Evolutionary conservation across 2,113 vertebrate species (phyloP), one percentile per base, ranked within the genome.

Genomic region (Myotis brandtii): DNA sequence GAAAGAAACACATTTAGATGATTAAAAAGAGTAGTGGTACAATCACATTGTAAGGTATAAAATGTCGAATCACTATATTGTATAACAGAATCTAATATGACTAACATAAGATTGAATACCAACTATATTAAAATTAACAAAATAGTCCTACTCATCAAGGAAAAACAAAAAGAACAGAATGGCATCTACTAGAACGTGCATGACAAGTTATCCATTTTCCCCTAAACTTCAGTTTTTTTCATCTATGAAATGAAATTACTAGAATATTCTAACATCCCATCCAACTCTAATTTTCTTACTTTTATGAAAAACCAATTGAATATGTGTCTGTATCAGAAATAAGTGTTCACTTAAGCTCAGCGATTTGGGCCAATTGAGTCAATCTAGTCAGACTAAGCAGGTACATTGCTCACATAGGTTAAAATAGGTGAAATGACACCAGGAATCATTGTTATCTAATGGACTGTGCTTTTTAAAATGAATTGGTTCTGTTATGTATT

Each of bases 1-100:
- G 34, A 89, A 73, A 52, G 9, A 72, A 89, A 79, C 25, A 96
- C 89, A 64, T 86, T 94, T 9, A 87, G 37, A 56, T 94, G 27
- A 81, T 77, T 92, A 69, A 40, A 86, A 94, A 54, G 13, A 79
- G 43, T 27, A 69, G 30, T 67, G 64, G 64, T 2, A 6, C 16
- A 6, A 67, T 32, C 14, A 67, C 32, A n/a, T n/a, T 67, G 30
- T 67, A 67, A 67, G 64, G 64, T 67, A 67, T 67, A 67, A 67
- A 32, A 67, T 13, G 32, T 67, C 6, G 1, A 67, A 67, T 67
- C 64, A 67, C 64, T 67, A 67, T 67, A 67, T n/a, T 67, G 64
- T 67, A 67, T 32, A 67, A 16, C 21, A 30, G 62, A 66, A 66
- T 13, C 10, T 66, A 66, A 66, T 66, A 66, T 5, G 13, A 66